Percentiles rank a stretch among this genome's conserved stretches.
These are phyloP conservation scores for Dicycla oo DNA, from an alignment of 2,888 invertebrate genomes.

Conservation along the genomic window DNA sequence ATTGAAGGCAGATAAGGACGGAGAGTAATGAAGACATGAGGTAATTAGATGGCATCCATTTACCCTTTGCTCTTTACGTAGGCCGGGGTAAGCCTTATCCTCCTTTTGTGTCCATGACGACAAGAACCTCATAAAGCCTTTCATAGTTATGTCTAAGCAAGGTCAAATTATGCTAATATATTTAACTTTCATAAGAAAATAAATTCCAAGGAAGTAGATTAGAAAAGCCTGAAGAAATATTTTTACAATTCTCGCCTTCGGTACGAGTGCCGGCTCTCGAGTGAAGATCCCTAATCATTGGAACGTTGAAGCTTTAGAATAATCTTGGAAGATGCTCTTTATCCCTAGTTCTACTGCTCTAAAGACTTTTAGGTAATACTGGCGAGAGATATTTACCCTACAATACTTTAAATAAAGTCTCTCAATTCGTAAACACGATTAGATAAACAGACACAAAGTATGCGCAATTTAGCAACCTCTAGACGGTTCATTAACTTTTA, in stretches of 20 bases:
- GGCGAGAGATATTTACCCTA: neutral
- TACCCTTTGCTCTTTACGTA: slow-evolving; percentile 34
- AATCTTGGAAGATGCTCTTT: slow-evolving; percentile 22
- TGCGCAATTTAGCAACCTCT: slow-evolving; percentile 27
- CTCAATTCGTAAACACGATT: slow-evolving; percentile 30
- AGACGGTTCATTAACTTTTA: slow-evolving; percentile 50
- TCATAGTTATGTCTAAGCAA: slow-evolving; percentile 12
- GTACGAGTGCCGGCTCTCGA: slow-evolving; percentile 20
- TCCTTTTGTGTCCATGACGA: slow-evolving; percentile 26
- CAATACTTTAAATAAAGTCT: slow-evolving; percentile 13
- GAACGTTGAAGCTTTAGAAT: slow-evolving; percentile 26
- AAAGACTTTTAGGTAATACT: neutral
- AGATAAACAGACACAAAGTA: slow-evolving; percentile 46
- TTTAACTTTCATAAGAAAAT: slow-evolving; percentile 31
- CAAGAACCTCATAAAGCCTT: neutral
- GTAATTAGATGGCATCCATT: slow-evolving; percentile 55
- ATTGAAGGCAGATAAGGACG: slow-evolving; percentile 35
- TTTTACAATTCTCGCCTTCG: slow-evolving; percentile 34
- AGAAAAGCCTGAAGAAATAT: slow-evolving; percentile 34
- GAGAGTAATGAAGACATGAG: slow-evolving; percentile 53
- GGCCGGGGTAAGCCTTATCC: neutral
- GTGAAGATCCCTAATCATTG: slow-evolving; percentile 41
- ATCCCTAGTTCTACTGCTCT: slow-evolving; percentile 19
- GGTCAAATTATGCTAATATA: slow-evolving; percentile 7
- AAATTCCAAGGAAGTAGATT: slow-evolving; percentile 22